phyloP scores from a whole-genome alignment of 2,888 invertebrate genomes.

The Eristalinus aeneus region DNA sequence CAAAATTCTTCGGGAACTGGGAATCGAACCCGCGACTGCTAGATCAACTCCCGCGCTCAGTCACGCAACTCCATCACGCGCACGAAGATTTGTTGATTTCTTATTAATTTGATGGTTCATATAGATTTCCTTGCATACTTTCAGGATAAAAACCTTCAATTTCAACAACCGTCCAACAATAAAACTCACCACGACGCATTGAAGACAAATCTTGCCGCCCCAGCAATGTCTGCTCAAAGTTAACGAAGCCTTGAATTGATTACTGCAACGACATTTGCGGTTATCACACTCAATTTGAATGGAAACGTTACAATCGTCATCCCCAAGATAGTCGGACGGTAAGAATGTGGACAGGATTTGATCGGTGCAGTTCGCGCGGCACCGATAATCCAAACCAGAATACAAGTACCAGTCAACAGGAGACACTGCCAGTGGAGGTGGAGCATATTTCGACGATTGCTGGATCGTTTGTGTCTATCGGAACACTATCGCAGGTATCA shows the following conservation, averaged over 20 bases:
- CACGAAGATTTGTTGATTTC: background rate
- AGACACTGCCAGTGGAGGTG: constrained; percentile 84
- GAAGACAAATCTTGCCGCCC: background rate
- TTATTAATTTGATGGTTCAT: background rate
- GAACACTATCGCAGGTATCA: constrained; percentile 82
- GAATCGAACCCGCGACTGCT: constrained; percentile 51
- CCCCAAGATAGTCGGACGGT: constrained; percentile 56
- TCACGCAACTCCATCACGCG: background rate
- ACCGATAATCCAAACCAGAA: constrained; percentile 76
- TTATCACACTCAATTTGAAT: constrained; percentile 33
- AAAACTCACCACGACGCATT: background rate
- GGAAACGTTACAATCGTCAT: constrained; percentile 58
- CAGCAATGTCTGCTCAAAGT: background rate
- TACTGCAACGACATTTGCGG: background rate
- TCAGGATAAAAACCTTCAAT: background rate
- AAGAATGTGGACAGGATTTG: constrained; percentile 75
- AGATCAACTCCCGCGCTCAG: background rate
- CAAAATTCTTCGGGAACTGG: background rate
- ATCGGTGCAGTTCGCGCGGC: constrained; percentile 78
- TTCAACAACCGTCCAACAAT: background rate
- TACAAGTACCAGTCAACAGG: constrained; percentile 80
- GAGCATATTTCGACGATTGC: constrained; percentile 87
- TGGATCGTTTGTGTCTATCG: constrained; percentile 84
- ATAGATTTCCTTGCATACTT: constrained; percentile 37
- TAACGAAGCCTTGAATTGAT: constrained; percentile 19